Base-by-base conservation (phyloP, 2,888 invertebrate genomes). In the Phorcus lineatus region DNA sequence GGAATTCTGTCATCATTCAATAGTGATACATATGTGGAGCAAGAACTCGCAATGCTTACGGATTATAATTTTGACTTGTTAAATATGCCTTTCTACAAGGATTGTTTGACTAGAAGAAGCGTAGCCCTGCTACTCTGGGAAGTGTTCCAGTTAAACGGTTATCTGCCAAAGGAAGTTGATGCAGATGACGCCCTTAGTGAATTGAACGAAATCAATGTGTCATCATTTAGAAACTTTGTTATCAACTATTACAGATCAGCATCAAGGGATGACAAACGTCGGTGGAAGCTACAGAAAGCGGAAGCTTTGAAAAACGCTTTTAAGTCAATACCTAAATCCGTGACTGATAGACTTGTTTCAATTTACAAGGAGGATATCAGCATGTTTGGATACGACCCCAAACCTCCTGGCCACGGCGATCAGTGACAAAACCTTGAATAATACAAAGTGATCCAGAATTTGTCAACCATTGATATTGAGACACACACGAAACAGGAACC, bases 361-460 rank as follows among this genome's bases (percentile, higher is more conserved):
- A 16, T 84, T 7, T 86, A 83, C 74, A 76, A 79, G 76, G 47
- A 80, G 0, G 85, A 86, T 52, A 85, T 86, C 81, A 79, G 79
- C 77, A 24, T 82, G 16, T 86, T 84, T 74, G 82, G 78, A 28
- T 86, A 86, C 28, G 79, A 83, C n/a, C 22, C 19, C 9, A n/a
- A 54, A 3, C 83, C 82, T 36, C 57, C 57, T 2, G 19, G 22
- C 7, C 13, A 57, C 7, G 7, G 47, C 1, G 7, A 6, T 47
- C 13, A 13, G 11, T 47, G 7, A 6, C 13, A 11, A 47, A 13
- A 47, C 47, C 7, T 13, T 6, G 47, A 6, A 7, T 36, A 3
- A 47, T 47, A 13, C 11, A 47, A 1, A 47, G 11, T 47, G 9
- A 47, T 11, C 6, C 47, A 7, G 2, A 36, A 36, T 36, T 7